These are phyloP conservation scores for Chrysotoxum bicinctum DNA, from an alignment of 2,888 invertebrate genomes.

Conservation along the genomic window DNA sequence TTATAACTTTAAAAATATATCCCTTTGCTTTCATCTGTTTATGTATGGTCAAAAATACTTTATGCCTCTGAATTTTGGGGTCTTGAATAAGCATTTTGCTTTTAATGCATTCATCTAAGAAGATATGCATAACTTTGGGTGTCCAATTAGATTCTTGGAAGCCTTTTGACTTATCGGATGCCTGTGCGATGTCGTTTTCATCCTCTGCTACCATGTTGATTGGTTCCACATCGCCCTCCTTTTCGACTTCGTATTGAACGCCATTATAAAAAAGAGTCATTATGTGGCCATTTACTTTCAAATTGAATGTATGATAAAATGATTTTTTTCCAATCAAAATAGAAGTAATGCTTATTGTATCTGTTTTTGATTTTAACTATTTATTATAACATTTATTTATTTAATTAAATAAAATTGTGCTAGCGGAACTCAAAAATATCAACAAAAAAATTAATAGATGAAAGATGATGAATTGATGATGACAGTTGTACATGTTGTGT, in stretches of 20 bases:
- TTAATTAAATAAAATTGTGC: too few species aligned
- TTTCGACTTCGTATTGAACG: slow-evolving; percentile 50
- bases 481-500: too few species aligned
- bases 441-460: too few species aligned
- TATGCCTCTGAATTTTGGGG: slow-evolving; percentile 22
- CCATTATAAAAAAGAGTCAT: slow-evolving; percentile 62
- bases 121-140: slow-evolving; percentile 27
- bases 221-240: slow-evolving; percentile 8
- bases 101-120: slow-evolving; percentile 56
- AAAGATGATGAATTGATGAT: too few species aligned
- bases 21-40: slow-evolving; percentile 34
- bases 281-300: too few species aligned
- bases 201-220: background rate
- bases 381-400: too few species aligned
- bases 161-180: background rate
- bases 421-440: too few species aligned
- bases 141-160: slow-evolving; percentile 47
- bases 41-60: slow-evolving; percentile 41
- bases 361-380: too few species aligned
- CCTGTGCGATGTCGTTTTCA: background rate
- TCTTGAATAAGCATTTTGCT: slow-evolving; percentile 31
- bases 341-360: too few species aligned
- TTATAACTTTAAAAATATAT: slow-evolving; percentile 35
- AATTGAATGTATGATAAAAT: too few species aligned
- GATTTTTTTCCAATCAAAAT: too few species aligned